These are phyloP conservation scores for Nipponia nippon DNA, from an alignment of 2,113 vertebrate genomes.

Conservation along the genomic window DNA sequence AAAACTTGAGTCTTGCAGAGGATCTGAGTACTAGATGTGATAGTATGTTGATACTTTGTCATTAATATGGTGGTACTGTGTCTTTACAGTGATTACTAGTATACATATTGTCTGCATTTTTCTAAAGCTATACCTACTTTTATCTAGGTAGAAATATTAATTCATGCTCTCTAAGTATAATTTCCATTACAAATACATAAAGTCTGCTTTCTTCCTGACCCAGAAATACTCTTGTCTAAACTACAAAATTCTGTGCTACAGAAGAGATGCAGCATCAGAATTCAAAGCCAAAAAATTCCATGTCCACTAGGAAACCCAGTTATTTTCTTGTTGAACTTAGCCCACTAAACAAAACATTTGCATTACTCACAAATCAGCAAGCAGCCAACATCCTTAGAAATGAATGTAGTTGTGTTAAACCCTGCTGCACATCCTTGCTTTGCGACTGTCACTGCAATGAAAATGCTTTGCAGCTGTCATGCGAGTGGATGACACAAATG, in stretches of 20 bases:
- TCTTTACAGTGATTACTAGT: neutral
- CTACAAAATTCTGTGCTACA: neutral
- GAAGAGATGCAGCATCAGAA: neutral
- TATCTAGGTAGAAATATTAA: neutral
- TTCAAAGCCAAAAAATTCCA: neutral
- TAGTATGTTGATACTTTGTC: neutral
- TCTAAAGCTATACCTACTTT: neutral
- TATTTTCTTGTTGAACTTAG: neutral
- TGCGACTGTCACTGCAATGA: neutral
- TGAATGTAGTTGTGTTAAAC: neutral
- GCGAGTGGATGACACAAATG: neutral
- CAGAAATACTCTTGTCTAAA: neutral
- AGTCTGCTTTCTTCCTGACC: neutral
- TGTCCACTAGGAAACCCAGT: neutral
- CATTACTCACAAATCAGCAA: neutral
- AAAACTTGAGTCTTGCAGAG: neutral
- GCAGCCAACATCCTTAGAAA: neutral
- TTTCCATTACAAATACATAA: neutral
- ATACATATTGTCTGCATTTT: neutral
- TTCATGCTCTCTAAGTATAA: neutral
- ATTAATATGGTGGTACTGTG: neutral
- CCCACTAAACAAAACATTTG: neutral
- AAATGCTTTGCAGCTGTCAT: slow-evolving; percentile 12
- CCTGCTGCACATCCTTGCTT: neutral
- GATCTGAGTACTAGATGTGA: neutral